phyloP scores from a whole-genome alignment of 2,797 vertebrate genomes.

The Cryptoprocta ferox region DNA sequence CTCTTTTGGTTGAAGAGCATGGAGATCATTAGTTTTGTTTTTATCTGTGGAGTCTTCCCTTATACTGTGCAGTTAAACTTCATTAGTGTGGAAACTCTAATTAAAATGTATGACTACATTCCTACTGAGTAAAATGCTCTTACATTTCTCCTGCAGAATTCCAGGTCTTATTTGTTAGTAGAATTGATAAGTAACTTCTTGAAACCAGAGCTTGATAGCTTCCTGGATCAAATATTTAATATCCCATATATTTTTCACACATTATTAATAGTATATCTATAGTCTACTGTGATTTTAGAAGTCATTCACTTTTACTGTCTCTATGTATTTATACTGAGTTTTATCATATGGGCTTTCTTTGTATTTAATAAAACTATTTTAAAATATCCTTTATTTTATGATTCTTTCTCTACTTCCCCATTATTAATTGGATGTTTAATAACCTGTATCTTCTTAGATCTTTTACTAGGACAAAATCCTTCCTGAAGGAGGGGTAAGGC shows the following conservation, averaged over 20 bases:
- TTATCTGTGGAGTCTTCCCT: neutral
- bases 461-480: neutral
- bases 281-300: constrained; percentile 41
- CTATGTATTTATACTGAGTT: neutral
- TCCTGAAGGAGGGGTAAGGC: constrained; percentile 9
- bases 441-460: neutral
- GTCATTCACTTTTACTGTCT: constrained; percentile 50
- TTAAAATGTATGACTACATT: constrained; percentile 38
- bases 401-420: neutral
- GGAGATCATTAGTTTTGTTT: neutral
- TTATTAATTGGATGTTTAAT: constrained; percentile 21
- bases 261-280: neutral
- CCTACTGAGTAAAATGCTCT: constrained; percentile 22
- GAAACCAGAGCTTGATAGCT: neutral
- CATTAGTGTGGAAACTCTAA: constrained; percentile 19
- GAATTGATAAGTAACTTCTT: constrained; percentile 19
- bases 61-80: neutral
- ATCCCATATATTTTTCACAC: neutral
- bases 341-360: constrained; percentile 3
- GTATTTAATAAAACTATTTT: constrained; percentile 59
- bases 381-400: neutral
- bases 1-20: neutral
- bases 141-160: constrained; percentile 20
- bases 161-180: constrained; percentile 29
- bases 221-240: constrained; percentile 45